These are phyloP conservation scores for Drosophila gunungcola DNA, from an alignment of 1,140 invertebrate genomes.

Conservation along the genomic window DNA sequence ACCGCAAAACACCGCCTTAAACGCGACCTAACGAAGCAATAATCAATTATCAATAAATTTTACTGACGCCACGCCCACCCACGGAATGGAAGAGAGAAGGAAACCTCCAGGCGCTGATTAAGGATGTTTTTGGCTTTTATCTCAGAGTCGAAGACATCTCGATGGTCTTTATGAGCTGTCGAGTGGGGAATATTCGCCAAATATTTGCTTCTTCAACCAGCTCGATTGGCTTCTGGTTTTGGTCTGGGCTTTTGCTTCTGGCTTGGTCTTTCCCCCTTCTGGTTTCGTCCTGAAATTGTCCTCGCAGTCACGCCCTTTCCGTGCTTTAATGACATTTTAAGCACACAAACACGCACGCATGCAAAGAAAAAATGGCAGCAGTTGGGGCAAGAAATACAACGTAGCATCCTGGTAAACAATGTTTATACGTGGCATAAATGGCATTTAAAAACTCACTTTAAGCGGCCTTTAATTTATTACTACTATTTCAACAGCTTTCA, in stretches of 20 bases:
- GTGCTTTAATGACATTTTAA: conserved; percentile 80
- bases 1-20: conserved; percentile 54
- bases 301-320: conserved; percentile 32
- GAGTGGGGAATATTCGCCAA: conserved; percentile 44
- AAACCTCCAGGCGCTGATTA: conserved; percentile 64
- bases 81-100: neutral
- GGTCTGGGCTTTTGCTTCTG: neutral
- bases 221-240: conserved; percentile 32
- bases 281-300: conserved; percentile 28
- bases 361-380: conserved; percentile 2
- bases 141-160: conserved; percentile 46
- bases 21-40: conserved; percentile 80
- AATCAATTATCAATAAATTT: conserved; percentile 84
- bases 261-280: neutral
- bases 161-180: conserved; percentile 48
- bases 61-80: conserved; percentile 17
- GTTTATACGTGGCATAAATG: conserved; percentile 46
- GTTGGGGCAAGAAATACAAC: conserved; percentile 1
- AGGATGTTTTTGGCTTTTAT: conserved; percentile 74
- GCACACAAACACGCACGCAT: conserved; percentile 47
- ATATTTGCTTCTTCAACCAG: conserved; percentile 21
- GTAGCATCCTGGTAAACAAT: neutral
- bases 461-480: neutral
- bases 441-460: neutral
- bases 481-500: too few relatives aligned